A percentile compares a stretch with the other conserved stretches of the same genome.
Evolutionary conservation across 2,113 vertebrate species (phyloP).

Genomic region (Nematolebias whitei): DNA sequence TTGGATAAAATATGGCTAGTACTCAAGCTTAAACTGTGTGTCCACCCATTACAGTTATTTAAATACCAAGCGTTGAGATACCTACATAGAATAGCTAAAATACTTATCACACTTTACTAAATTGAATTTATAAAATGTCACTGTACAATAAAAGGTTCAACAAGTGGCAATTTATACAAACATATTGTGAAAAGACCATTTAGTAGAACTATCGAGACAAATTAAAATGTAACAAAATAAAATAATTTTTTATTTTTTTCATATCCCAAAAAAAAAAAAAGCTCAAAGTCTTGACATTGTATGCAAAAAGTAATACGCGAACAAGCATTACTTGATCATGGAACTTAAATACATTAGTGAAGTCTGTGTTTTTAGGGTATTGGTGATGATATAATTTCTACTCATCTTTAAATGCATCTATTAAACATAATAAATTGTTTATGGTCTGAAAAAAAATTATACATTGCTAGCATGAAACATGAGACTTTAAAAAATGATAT

Average conservation of each 20-base stretch:
- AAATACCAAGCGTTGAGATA: conserved; percentile 73
- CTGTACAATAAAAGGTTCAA: conserved; percentile 76
- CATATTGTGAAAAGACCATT: conserved; percentile 69
- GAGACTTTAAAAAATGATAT: conserved; percentile 38
- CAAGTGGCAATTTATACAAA: conserved; percentile 74
- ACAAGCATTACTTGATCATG: conserved; percentile 51
- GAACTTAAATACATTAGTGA: conserved; percentile 43
- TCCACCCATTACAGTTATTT: conserved; percentile 60
- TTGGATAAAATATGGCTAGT: conserved; percentile 77
- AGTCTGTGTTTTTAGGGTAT: conserved; percentile 19
- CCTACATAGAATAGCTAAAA: conserved; percentile 75
- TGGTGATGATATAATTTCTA: conserved; percentile 29
- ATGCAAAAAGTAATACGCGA: conserved; percentile 52
- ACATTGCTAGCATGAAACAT: conserved; percentile 9
- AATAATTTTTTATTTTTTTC: conserved; percentile 51
- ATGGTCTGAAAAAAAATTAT: not conserved
- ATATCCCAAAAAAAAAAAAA: conserved; percentile 52
- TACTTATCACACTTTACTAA: conserved; percentile 74
- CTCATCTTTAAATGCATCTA: conserved; percentile 46
- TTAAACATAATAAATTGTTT: conserved; percentile 29
- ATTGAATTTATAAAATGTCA: conserved; percentile 76
- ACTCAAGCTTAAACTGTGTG: conserved; percentile 71
- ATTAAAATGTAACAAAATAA: conserved; percentile 71
- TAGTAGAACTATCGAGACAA: conserved; percentile 67
- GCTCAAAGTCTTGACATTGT: conserved; percentile 39